Conservation (phyloP, 2,113 vertebrate genomes). For the Ramphastos sulfuratus region DNA sequence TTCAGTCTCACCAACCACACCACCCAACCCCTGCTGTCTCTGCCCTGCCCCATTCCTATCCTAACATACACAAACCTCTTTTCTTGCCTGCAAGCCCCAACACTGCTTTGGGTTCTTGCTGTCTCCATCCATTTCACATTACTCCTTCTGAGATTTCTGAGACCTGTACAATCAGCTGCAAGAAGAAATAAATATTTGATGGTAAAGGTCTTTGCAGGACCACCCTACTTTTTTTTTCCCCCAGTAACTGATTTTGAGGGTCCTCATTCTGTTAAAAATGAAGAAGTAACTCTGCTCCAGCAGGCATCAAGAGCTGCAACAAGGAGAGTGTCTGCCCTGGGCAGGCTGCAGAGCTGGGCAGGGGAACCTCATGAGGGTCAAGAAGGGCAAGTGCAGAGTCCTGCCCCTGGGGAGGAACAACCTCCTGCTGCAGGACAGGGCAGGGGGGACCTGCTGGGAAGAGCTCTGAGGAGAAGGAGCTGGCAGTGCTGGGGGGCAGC, state of each 20-base stretch:
- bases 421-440: too few species aligned
- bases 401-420: too few species aligned
- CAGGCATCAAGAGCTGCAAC: not conserved
- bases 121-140: not conserved
- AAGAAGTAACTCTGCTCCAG: not conserved
- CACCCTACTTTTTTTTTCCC: not conserved
- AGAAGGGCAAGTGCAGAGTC: too few species aligned
- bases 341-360: too few species aligned
- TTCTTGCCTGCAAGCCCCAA: not conserved
- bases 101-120: not conserved
- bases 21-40: too few species aligned
- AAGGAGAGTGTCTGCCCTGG: not conserved
- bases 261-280: conserved; percentile 5
- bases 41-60: too few species aligned
- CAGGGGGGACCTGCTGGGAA: too few species aligned
- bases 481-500: too few species aligned
- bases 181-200: not conserved
- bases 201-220: not conserved
- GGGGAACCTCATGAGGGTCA: too few species aligned
- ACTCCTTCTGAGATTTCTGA: not conserved
- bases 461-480: too few species aligned
- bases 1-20: too few species aligned
- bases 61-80: too few species aligned
- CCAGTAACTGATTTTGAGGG: not conserved
- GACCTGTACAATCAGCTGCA: not conserved